Evolutionary conservation across 2,888 invertebrate species (phyloP).

Genomic region (Phania funesta): DNA sequence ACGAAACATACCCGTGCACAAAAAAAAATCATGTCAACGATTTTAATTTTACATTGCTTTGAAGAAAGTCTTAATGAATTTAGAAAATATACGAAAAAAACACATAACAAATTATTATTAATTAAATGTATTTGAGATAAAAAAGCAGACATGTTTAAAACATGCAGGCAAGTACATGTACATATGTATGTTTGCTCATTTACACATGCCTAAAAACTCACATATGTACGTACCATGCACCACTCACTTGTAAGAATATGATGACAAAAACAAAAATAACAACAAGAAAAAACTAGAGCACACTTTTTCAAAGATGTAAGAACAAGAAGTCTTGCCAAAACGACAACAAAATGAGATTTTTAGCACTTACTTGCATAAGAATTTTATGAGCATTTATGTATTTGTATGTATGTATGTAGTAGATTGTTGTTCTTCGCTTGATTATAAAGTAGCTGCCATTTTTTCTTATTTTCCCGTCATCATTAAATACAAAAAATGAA

Average conservation of each 20-base stretch:
- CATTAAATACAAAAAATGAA: conserved; percentile 29
- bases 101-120: conserved; percentile 51
- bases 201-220: not conserved
- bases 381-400: not conserved
- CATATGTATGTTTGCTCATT: too few species aligned
- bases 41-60: conserved; percentile 53
- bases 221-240: not conserved
- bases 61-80: conserved; percentile 53
- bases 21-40: conserved; percentile 61
- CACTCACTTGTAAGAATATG: conserved; percentile 38
- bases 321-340: conserved; percentile 59
- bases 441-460: conserved; percentile 30
- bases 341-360: conserved; percentile 57
- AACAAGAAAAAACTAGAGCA: conserved; percentile 48
- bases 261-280: conserved; percentile 33
- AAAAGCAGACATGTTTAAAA: conserved; percentile 8
- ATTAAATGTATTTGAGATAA: conserved; percentile 49
- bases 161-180: not conserved
- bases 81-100: conserved; percentile 38
- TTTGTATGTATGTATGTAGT: not conserved
- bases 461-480: conserved; percentile 18
- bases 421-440: conserved; percentile 14
- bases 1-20: conserved; percentile 2
- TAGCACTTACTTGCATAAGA: conserved; percentile 50
- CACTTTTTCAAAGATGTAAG: conserved; percentile 29